A percentile compares a stretch with the other conserved stretches of the same genome.
Conservation (phyloP, 2,113 vertebrate genomes). For the Corynorhinus townsendii region DNA sequence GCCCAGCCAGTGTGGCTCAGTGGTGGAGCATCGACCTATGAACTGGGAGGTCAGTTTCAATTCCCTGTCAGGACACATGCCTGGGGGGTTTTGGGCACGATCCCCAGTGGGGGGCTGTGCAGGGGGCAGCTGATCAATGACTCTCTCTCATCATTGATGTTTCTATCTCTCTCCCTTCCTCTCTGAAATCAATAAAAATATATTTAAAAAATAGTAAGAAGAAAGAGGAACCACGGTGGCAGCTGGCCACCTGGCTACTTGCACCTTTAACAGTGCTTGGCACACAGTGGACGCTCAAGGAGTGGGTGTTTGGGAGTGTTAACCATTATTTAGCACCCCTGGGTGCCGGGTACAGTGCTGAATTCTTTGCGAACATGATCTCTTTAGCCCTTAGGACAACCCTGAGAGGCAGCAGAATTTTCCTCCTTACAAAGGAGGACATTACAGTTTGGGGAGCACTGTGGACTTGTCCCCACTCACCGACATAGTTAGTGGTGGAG, state of each 20-base stretch:
- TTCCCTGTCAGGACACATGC: too few relatives aligned
- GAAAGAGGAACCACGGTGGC: background rate
- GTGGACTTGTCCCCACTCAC: background rate
- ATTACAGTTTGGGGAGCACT: background rate
- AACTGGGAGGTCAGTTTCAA: too few relatives aligned
- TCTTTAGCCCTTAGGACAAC: background rate
- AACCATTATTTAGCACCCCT: background rate
- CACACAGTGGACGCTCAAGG: accelerated
- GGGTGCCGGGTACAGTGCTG: accelerated
- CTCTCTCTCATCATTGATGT: too few relatives aligned
- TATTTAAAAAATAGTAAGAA: too few relatives aligned
- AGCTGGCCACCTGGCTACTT: background rate
- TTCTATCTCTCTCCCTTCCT: too few relatives aligned
- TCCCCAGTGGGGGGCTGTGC: too few relatives aligned
- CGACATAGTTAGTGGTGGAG: background rate
- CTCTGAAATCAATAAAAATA: too few relatives aligned
- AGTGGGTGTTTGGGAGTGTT: background rate
- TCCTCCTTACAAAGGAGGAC: background rate
- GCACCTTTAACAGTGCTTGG: background rate
- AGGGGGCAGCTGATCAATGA: too few relatives aligned
- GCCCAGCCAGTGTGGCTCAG: too few relatives aligned
- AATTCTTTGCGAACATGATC: background rate
- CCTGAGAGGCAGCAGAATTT: background rate
- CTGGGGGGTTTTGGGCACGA: too few relatives aligned
- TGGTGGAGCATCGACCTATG: too few relatives aligned